A percentile compares a stretch with the other conserved stretches of the same genome.
These are phyloP conservation scores for Xiphophorus birchmanni DNA, from an alignment of 2,797 vertebrate genomes.

Conservation along the genomic window DNA sequence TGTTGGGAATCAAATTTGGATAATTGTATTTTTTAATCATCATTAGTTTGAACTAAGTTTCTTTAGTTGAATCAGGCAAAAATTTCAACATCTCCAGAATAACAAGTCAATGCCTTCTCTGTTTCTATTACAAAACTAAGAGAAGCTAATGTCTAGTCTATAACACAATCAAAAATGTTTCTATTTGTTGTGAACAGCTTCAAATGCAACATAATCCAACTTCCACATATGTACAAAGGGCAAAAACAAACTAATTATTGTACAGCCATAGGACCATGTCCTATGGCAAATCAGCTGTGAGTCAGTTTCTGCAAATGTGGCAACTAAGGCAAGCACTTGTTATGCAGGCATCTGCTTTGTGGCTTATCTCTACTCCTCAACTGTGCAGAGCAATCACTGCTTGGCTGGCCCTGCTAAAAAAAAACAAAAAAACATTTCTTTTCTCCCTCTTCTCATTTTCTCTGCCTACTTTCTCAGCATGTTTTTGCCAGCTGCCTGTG, in stretches of 20 bases:
- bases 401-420: slow-evolving; percentile 71
- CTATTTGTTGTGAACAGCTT: slow-evolving; percentile 53
- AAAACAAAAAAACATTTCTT: slow-evolving; percentile 33
- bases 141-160: slow-evolving; percentile 62
- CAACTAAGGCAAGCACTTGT: slow-evolving; percentile 75
- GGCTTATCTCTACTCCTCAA: slow-evolving; percentile 81
- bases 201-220: slow-evolving; percentile 25
- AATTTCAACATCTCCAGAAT: too few relatives aligned
- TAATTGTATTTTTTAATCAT: too few relatives aligned
- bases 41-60: too few relatives aligned
- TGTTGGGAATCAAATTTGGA: slow-evolving; percentile 4
- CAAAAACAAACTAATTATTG: neutral
- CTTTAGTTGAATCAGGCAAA: too few relatives aligned
- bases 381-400: slow-evolving; percentile 77
- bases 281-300: slow-evolving; percentile 64
- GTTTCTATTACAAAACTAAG: slow-evolving; percentile 44
- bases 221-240: slow-evolving; percentile 6
- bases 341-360: slow-evolving; percentile 79
- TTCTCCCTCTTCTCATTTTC: slow-evolving; percentile 33
- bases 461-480: slow-evolving; percentile 22
- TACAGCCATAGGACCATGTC: slow-evolving; percentile 28
- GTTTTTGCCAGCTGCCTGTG: slow-evolving; percentile 26
- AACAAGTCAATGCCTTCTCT: slow-evolving; percentile 59
- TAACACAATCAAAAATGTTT: slow-evolving; percentile 52
- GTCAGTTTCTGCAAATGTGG: slow-evolving; percentile 74